Evolutionary conservation across 2,888 invertebrate genomes (phyloP), one percentile per base, ranked within the genome.

Genomic region (Sphaeridia pumilis): DNA sequence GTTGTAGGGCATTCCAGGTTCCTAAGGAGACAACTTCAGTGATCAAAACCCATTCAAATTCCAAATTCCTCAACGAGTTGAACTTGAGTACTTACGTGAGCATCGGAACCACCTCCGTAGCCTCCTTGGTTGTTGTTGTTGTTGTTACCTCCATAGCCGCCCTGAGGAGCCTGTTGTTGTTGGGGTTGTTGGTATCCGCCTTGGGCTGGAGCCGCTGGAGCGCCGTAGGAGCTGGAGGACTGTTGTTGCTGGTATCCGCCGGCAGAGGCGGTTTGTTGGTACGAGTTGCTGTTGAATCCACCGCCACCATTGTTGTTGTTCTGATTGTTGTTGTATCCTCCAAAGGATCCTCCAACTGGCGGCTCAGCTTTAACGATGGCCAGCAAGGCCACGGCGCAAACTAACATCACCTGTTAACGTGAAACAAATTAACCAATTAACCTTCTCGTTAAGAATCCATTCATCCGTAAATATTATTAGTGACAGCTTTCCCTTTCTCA

Each of bases 1-100:
- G 55, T 63, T 61, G 61, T 63, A 63, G 36, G 63, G 63, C 61
- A 59, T 63, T 55, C 61, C 59, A 49, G 55, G 57, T 46, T 56
- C 58, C 60, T 60, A 21, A 31, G 3, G 12, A 35, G n/a, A 20
- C 14, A 17, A 36, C 10, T 34, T 10, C n/a, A 5, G 21, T n/a
- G 3, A 34, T 31, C 12, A 31, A 21, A 2, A 31, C 28, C 35
- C 28, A 34, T 25, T 34, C 17, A 17, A 10, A 45, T 24, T 10
- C 4, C 27, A 20, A 43, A 4, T n/a, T 20, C 4, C 20, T n/a
- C 17, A 17, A 44, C 4, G 5, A 7, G 2, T 17, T 43, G n/a
- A 4, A 43, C n/a, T n/a, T n/a, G 35, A 47, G 20, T 43, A 10
- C 4, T 20, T 27, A n/a, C 4, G 4, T 42, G 26, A 17, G 36